phyloP scores from a whole-genome alignment of 1,140 invertebrate species.

The Drosophila ercepeae region DNA sequence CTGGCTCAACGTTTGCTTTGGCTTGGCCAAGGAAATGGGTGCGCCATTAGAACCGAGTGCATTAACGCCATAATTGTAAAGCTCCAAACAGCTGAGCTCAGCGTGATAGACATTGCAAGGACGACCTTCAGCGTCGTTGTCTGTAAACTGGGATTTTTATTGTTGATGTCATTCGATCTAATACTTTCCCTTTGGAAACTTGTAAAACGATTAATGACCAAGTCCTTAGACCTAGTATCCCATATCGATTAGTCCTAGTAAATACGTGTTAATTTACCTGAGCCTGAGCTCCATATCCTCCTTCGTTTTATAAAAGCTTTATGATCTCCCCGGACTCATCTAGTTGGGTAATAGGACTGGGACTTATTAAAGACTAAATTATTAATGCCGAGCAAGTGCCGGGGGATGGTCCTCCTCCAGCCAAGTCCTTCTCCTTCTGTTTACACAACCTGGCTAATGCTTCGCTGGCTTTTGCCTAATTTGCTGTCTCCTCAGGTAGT shows the following conservation, averaged over 20 bases:
- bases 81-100: constrained; percentile 12
- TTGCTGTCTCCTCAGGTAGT: constrained; percentile 23
- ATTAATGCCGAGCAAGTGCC: constrained; percentile 21
- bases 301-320: background rate
- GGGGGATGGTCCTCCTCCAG: background rate
- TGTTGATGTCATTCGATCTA: constrained; percentile 27
- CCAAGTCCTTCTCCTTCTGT: constrained; percentile 20
- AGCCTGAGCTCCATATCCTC: constrained; percentile 3
- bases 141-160: constrained; percentile 15
- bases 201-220: no score
- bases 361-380: constrained; percentile 50
- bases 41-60: constrained; percentile 16
- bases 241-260: constrained; percentile 2
- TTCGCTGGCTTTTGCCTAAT: constrained; percentile 47
- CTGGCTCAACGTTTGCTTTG: constrained; percentile 7
- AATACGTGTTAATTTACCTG: constrained; percentile 47
- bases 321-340: constrained; percentile 29
- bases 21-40: constrained; percentile 24
- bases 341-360: background rate
- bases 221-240: background rate
- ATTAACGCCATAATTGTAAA: constrained; percentile 27
- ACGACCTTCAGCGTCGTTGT: constrained; percentile 39
- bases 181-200: background rate
- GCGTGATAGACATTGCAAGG: constrained; percentile 42
- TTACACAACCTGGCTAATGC: constrained; percentile 49